phyloP scores from a whole-genome alignment of 2,888 invertebrate species.

The Agrotis puta region DNA sequence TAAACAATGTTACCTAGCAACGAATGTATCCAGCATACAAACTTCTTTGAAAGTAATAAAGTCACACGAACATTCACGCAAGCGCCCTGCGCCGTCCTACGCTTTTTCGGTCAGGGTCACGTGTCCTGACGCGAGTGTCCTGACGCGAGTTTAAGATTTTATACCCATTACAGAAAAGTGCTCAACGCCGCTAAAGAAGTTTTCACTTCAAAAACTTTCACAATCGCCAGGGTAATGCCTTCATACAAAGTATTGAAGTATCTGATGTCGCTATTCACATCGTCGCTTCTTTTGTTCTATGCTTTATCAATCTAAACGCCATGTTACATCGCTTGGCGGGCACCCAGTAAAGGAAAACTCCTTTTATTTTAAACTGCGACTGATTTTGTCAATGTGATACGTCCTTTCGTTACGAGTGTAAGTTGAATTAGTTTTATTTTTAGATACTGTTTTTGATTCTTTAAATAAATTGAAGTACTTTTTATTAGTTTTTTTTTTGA shows the following conservation, averaged over 20 bases:
- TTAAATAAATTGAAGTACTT: too few relatives aligned
- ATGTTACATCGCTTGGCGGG: slow-evolving; percentile 68
- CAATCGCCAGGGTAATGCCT: slow-evolving; percentile 4
- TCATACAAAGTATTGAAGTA: slow-evolving; percentile 34
- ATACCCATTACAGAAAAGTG: too few relatives aligned
- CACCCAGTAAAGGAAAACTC: slow-evolving; percentile 65
- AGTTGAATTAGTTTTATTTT: not conserved
- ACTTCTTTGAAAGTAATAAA: too few relatives aligned
- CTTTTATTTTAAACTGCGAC: slow-evolving; percentile 63
- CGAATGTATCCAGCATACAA: too few relatives aligned
- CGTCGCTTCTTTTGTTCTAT: slow-evolving; percentile 66
- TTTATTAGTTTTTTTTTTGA: too few relatives aligned
- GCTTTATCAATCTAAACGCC: slow-evolving; percentile 74
- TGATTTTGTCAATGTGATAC: slow-evolving; percentile 33
- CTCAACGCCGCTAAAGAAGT: too few relatives aligned
- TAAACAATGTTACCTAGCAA: too few relatives aligned
- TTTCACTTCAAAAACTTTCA: not conserved
- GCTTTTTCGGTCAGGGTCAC: too few relatives aligned
- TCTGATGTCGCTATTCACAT: slow-evolving; percentile 46
- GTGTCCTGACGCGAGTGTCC: too few relatives aligned
- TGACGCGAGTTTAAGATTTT: too few relatives aligned
- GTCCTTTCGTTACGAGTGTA: slow-evolving; percentile 21
- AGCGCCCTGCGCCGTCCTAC: too few relatives aligned
- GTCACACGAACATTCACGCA: too few relatives aligned
- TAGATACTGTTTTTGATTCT: not conserved